Percentiles rank a stretch among this genome's conserved stretches.
phyloP scores from a whole-genome alignment of 2,797 vertebrate genomes.

The Onychomys arenicola region DNA sequence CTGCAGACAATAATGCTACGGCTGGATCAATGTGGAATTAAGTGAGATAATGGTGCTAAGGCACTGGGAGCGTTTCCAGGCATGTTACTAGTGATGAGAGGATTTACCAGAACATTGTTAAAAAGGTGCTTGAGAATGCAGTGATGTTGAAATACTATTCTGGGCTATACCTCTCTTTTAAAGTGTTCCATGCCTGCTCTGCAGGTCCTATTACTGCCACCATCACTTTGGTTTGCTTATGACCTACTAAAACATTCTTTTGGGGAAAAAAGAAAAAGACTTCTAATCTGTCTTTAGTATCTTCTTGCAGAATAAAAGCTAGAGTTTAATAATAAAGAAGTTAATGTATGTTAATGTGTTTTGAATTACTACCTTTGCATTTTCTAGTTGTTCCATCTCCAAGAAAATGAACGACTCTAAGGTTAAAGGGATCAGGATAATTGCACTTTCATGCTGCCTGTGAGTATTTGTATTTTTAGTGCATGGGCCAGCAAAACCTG shows the following conservation, averaged over 20 bases:
- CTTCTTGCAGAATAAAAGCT: neutral
- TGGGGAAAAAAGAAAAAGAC: neutral
- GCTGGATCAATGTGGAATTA: conserved; percentile 64
- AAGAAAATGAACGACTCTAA: neutral
- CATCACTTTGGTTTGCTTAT: neutral
- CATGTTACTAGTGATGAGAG: conserved; percentile 35
- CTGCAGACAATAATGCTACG: conserved; percentile 50
- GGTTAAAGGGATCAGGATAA: neutral
- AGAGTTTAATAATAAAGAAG: neutral
- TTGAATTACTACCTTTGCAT: conserved; percentile 9
- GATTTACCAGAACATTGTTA: conserved; percentile 47
- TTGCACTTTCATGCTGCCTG: neutral
- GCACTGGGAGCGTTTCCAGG: conserved; percentile 30
- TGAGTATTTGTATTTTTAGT: neutral
- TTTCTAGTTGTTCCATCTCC: conserved; percentile 24
- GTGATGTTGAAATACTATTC: conserved; percentile 33
- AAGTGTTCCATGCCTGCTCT: neutral
- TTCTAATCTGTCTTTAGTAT: neutral
- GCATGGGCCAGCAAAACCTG: neutral
- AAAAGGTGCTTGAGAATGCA: neutral
- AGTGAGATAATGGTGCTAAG: conserved; percentile 59
- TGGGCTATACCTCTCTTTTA: neutral
- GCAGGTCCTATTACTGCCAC: neutral
- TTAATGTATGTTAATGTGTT: neutral
- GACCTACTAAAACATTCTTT: neutral